Evolutionary conservation across 1,140 invertebrate species (phyloP).

Genomic region (Micrasema minimum): DNA sequence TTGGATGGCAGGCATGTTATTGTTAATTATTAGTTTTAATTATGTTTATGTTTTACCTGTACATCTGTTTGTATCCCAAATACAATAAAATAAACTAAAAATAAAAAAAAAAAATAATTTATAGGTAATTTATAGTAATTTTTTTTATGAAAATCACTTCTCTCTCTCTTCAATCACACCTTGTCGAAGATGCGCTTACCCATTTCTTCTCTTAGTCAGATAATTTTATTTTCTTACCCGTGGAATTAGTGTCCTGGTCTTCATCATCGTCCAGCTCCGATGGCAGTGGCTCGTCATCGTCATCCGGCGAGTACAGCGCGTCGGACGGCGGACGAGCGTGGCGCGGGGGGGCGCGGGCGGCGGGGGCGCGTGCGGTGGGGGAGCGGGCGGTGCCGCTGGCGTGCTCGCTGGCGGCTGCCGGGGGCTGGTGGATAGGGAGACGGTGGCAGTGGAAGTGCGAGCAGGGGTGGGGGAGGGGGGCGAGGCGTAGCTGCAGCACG

Average conservation of each 20-base stretch:
- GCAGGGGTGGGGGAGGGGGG: constrained; percentile 20
- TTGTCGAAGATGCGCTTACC: too few relatives aligned
- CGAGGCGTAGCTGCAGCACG: constrained; percentile 26
- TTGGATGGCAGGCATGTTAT: too few relatives aligned
- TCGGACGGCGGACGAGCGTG: background rate
- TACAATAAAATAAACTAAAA: too few relatives aligned
- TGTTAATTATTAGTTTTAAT: too few relatives aligned
- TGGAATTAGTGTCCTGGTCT: constrained; percentile 23
- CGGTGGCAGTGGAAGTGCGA: constrained; percentile 16
- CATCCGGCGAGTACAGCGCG: constrained; percentile 28
- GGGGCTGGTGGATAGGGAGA: background rate
- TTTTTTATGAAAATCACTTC: too few relatives aligned
- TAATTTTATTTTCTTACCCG: too few relatives aligned
- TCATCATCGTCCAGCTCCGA: constrained; percentile 37
- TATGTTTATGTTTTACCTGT: too few relatives aligned
- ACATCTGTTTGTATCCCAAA: too few relatives aligned
- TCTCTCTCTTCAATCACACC: too few relatives aligned
- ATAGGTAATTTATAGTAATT: too few relatives aligned
- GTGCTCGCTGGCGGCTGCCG: background rate
- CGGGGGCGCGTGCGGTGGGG: background rate
- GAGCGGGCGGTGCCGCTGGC: background rate
- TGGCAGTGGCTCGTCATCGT: constrained; percentile 21
- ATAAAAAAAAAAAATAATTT: too few relatives aligned
- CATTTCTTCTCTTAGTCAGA: too few relatives aligned
- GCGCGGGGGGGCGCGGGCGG: background rate